Evolutionary conservation across 2,797 vertebrate species (phyloP), one percentile per base, ranked within the genome.

Genomic region (Rhinophrynus dorsalis): DNA sequence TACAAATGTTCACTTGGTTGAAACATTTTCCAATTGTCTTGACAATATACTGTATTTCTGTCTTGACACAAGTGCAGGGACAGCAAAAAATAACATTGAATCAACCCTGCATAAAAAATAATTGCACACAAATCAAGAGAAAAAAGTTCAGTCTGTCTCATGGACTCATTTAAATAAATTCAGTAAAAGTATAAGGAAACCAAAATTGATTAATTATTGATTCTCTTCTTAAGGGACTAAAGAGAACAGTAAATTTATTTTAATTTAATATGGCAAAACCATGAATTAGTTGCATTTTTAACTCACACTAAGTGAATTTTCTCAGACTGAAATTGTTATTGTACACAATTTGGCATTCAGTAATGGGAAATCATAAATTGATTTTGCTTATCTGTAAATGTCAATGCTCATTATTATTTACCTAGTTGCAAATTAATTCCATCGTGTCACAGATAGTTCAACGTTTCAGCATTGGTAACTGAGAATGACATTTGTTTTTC

Each of bases 11-110:
- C 74, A 63, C 11, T 10, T 60, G 58, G 32, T 45, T 76, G 56
- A 57, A 80, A 64, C 60, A 56, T 74, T 76, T 79, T 80, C n/a
- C 5, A 42, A 73, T 67, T 75, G 62, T 61, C 23, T 44, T 76
- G 35, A 29, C 20, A 71, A 21, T 48, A 67, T n/a, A 1, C 50
- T 21, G 23, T 71, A 37, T 3, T 77, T 13, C 48, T 74, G 37
- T 3, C 8, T 52, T 56, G 44, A 71, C 9, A 61, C 8, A 77
- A 77, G 66, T 13, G 23, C 23, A 67, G 45, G 57, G 75, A 51
- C 17, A 68, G 23, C 21, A 78, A 20, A 27, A 78, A 33, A 5
- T 68, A 51, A 61, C 24, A 51, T 35, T 35, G 38, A 80, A 76
- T 76, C 75, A 77, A 64, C 5, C 13, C 40, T 70, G 29, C 68